A percentile compares a stretch with the other conserved stretches of the same genome.
Evolutionary conservation across 2,888 invertebrate genomes (phyloP).

Genomic region (Drosophila limbata): DNA sequence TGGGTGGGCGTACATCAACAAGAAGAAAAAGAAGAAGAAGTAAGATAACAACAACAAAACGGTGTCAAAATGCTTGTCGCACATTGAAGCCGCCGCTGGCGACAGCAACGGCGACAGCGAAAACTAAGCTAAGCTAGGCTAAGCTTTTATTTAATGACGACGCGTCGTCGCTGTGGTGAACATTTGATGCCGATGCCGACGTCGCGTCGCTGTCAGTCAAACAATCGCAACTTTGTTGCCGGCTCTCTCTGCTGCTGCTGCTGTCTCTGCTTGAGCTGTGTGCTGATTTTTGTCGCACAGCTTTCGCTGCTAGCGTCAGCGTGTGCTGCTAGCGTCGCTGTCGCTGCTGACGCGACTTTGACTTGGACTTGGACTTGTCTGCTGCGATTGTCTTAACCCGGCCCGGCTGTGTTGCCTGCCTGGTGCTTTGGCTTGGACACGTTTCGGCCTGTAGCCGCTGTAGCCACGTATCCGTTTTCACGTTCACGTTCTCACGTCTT

Average conservation of each 20-base stretch:
- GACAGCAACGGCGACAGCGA: constrained; percentile 38
- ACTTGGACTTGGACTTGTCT: constrained; percentile 65
- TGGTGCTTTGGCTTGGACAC: constrained; percentile 72
- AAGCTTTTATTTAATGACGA: constrained; percentile 50
- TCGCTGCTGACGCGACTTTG: constrained; percentile 38
- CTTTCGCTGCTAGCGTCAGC: constrained; percentile 37
- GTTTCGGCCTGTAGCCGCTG: constrained; percentile 63
- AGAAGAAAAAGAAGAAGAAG: neutral
- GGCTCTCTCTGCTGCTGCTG: constrained; percentile 26
- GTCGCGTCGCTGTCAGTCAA: constrained; percentile 22
- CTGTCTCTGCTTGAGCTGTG: constrained; percentile 7
- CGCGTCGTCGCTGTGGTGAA: constrained; percentile 47
- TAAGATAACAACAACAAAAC: constrained; percentile 44
- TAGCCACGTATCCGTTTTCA: constrained; percentile 32
- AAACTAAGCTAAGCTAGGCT: constrained; percentile 66
- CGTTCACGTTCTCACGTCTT: constrained; percentile 27
- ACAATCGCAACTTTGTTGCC: constrained; percentile 54
- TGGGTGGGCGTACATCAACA: constrained; percentile 30
- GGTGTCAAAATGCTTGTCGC: constrained; percentile 79
- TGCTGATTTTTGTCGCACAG: constrained; percentile 55
- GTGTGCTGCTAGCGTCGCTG: constrained; percentile 24
- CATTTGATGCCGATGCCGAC: constrained; percentile 28
- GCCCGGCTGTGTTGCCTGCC: constrained; percentile 65
- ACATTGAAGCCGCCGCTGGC: constrained; percentile 57
- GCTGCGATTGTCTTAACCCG: constrained; percentile 62